Conservation (phyloP, 2,113 vertebrate species). For the Oxygymnocypris stewartii region DNA sequence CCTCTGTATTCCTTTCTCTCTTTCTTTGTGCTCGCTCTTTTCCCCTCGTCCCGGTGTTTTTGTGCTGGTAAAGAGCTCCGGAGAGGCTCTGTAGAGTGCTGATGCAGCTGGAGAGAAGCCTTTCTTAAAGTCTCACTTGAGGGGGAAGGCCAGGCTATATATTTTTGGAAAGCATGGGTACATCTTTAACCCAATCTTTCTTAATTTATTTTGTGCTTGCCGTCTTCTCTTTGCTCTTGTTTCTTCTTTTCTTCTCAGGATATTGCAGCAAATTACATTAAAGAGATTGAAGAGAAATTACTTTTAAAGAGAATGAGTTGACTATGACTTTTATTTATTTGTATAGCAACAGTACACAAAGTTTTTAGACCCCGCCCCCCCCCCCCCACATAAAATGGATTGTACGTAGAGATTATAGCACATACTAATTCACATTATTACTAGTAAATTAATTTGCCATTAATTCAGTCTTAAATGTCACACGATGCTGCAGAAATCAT, state of each 20-base stretch:
- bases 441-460: too few relatives aligned
- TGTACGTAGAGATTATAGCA: neutral
- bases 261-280: neutral
- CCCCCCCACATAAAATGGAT: neutral
- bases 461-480: too few relatives aligned
- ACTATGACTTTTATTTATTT: neutral
- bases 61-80: constrained; percentile 30
- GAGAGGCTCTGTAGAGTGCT: constrained; percentile 39
- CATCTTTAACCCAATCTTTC: neutral
- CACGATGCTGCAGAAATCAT: too few relatives aligned
- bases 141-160: constrained; percentile 20
- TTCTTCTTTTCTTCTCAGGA: neutral
- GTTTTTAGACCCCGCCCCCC: neutral
- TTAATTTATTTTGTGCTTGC: neutral
- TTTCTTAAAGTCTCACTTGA: neutral
- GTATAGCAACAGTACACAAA: neutral
- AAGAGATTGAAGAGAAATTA: too few relatives aligned
- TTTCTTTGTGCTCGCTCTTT: constrained; percentile 62
- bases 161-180: neutral
- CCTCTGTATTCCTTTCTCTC: constrained; percentile 59
- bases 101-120: constrained; percentile 7
- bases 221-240: neutral
- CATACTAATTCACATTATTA: too few relatives aligned
- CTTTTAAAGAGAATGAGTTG: neutral
- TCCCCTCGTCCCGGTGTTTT: constrained; percentile 60